These are phyloP conservation scores for Pachypeltis micranthus DNA, from an alignment of 1,140 invertebrate genomes.

Conservation along the genomic window DNA sequence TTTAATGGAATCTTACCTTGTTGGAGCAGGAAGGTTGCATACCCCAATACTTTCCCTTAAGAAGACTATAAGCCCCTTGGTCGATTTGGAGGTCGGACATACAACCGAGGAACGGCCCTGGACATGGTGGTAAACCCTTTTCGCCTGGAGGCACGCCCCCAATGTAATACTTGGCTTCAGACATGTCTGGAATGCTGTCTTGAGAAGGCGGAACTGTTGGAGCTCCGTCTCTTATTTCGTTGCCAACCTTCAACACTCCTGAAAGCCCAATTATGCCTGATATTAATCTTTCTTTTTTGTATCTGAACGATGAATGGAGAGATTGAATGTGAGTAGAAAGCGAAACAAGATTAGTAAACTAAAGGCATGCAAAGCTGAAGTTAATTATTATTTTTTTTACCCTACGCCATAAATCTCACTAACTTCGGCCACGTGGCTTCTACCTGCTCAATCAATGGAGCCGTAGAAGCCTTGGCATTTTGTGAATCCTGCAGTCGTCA, in stretches of 20 bases:
- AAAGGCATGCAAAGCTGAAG: not conserved
- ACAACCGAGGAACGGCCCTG: constrained; percentile 63
- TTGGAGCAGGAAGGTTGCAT: constrained; percentile 61
- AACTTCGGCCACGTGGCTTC: too few relatives aligned
- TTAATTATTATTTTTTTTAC: too few relatives aligned
- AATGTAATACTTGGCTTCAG: constrained; percentile 52
- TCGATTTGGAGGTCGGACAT: constrained; percentile 66
- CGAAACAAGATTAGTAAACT: constrained; percentile 2
- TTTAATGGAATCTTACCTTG: constrained; percentile 49
- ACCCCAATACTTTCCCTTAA: constrained; percentile 54
- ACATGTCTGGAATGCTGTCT: constrained; percentile 50
- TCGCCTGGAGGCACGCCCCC: constrained; percentile 69
- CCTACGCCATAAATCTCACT: too few relatives aligned
- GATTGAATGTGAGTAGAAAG: not conserved
- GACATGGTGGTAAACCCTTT: constrained; percentile 31
- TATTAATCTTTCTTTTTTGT: constrained; percentile 6
- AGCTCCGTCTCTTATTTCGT: constrained; percentile 51
- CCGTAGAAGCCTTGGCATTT: too few relatives aligned
- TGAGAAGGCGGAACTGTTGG: constrained; percentile 44
- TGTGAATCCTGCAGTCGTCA: too few relatives aligned
- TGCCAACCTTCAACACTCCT: constrained; percentile 51
- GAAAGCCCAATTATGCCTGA: constrained; percentile 19
- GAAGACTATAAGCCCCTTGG: constrained; percentile 50
- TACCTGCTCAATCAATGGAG: too few relatives aligned
- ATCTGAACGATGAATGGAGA: not conserved